phyloP scores from a whole-genome alignment of 2,888 invertebrate species.

The Melanargia galathea region DNA sequence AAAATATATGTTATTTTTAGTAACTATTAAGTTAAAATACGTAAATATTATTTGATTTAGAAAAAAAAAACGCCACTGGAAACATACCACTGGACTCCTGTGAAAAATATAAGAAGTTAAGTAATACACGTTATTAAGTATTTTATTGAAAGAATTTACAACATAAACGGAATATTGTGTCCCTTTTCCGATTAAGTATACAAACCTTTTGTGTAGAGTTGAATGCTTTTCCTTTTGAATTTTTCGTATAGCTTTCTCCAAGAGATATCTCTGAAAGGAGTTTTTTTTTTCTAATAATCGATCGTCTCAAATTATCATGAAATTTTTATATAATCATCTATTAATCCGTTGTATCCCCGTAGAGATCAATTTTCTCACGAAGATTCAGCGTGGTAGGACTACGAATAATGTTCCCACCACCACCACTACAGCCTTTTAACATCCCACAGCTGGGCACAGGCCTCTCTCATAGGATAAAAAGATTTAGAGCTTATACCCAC shows the following conservation, averaged over 20 bases:
- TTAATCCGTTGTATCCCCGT: too few species aligned
- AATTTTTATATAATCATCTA: background rate
- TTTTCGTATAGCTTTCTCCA: slow-evolving; percentile 21
- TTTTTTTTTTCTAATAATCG: too few species aligned
- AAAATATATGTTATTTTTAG: background rate
- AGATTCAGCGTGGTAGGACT: too few species aligned
- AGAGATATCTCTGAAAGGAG: background rate
- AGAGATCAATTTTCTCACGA: too few species aligned
- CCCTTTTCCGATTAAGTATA: background rate
- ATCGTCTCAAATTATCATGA: background rate
- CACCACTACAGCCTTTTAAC: too few species aligned
- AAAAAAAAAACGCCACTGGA: background rate
- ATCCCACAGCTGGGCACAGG: too few species aligned
- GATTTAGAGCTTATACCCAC: too few species aligned
- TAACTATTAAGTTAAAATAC: background rate
- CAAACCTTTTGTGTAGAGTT: slow-evolving; percentile 23
- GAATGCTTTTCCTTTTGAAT: slow-evolving; percentile 9
- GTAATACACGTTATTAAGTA: too few species aligned
- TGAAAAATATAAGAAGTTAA: background rate
- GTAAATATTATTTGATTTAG: background rate
- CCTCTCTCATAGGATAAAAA: too few species aligned
- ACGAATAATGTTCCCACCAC: too few species aligned
- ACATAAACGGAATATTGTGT: background rate
- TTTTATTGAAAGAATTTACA: too few species aligned
- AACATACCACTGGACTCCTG: slow-evolving; percentile 5